Base-by-base conservation (phyloP, 2,888 invertebrate genomes). In the Sepiola atlantica region DNA sequence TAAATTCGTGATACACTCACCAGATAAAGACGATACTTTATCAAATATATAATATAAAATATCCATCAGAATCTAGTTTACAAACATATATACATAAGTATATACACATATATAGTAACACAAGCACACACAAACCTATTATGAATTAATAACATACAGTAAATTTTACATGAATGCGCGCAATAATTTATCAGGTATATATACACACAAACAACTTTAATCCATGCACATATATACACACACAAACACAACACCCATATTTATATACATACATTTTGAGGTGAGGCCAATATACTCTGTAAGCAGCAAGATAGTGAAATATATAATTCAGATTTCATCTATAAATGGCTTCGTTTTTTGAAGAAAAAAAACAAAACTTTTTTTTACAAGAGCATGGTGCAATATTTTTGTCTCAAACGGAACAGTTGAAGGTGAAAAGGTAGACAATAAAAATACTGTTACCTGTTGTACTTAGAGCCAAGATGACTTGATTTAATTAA, bases 21-120 rank as follows among this genome's bases (percentile, higher is more conserved):
- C n/a, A n/a, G n/a, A n/a, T n/a, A n/a, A n/a, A n/a, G n/a, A n/a
- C n/a, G n/a, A n/a, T n/a, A n/a, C n/a, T n/a, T n/a, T n/a, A n/a
- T n/a, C n/a, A n/a, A n/a, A 45, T 45, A 45, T 45, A 45, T 4
- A 45, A 45, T 45, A 45, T 4, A 8, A 45, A 45, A 4, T 45
- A 45, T 45, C 45, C 45, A 45, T 45, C 45, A 45, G 45, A 45
- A 45, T 45, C 45, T 45, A 45, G 45, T 92, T n/a, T 92, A 92
- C 32, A 92, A 2, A 92, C 32, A n/a, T n/a, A 92, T 92, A 92
- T 92, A 92, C 32, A 92, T 92, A 92, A n/a, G 94, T 55, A 94
- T 94, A 54, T 94, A 94, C 28, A 61, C 32, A 45, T 92, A 45
- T 92, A 92, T 92, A 92, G 24, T 6, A n/a, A 92, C 32, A 92